phyloP scores from a whole-genome alignment of 2,113 vertebrate species.

The Paratilapia polleni region DNA sequence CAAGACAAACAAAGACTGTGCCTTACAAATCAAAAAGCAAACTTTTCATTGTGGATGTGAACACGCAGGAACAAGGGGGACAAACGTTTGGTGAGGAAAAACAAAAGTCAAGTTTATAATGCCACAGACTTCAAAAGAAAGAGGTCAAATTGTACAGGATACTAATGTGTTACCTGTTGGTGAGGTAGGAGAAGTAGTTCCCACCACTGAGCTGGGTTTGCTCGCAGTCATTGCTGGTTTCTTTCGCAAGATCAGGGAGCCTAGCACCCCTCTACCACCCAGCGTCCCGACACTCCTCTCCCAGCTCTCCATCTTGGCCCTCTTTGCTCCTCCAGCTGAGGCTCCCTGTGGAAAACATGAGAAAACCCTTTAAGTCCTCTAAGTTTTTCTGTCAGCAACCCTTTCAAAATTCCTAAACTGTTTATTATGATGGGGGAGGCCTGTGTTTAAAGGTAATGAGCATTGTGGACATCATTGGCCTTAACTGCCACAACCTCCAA shows the following conservation, averaged over 20 bases:
- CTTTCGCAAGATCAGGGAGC: constrained; percentile 83
- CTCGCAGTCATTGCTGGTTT: constrained; percentile 60
- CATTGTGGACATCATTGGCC: neutral
- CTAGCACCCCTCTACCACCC: constrained; percentile 63
- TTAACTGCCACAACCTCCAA: neutral
- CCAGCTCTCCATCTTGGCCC: constrained; percentile 82
- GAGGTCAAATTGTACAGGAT: neutral
- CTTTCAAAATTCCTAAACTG: neutral
- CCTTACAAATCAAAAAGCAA: neutral
- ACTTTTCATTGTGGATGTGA: neutral
- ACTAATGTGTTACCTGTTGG: constrained; percentile 43
- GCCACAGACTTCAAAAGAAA: neutral
- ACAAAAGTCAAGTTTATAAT: neutral
- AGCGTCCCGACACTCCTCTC: constrained; percentile 84
- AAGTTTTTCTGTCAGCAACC: neutral
- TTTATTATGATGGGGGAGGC: neutral
- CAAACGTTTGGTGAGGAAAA: neutral
- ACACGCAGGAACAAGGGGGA: neutral
- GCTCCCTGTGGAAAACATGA: constrained; percentile 44
- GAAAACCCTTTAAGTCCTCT: neutral
- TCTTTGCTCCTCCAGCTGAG: constrained; percentile 73
- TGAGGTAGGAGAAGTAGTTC: constrained; percentile 19
- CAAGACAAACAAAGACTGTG: neutral
- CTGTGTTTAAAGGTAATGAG: neutral
- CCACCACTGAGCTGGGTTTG: constrained; percentile 15